Conservation (phyloP, 1,140 invertebrate genomes). For the Chironomus striatipennis region DNA sequence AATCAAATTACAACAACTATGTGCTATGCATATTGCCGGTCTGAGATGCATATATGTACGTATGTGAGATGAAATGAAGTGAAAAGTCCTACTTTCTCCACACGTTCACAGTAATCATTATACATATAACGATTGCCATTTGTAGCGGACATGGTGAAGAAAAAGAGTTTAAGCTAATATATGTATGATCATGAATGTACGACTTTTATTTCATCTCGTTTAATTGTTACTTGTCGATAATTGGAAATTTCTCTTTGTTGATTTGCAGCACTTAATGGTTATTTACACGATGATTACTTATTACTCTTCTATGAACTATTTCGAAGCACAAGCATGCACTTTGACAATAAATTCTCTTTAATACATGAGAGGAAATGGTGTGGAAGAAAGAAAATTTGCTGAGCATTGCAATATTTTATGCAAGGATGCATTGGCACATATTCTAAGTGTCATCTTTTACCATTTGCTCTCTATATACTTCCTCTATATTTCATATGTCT, state of each 20-base stretch:
- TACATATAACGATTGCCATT: neutral
- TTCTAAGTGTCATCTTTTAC: too few species aligned
- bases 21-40: neutral
- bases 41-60: neutral
- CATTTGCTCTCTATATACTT: too few species aligned
- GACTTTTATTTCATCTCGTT: slow-evolving; percentile 1
- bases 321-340: neutral
- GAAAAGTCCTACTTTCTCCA: slow-evolving; percentile 11
- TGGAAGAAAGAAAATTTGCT: too few species aligned
- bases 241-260: slow-evolving; percentile 13
- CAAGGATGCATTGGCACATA: too few species aligned
- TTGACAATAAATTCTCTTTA: neutral
- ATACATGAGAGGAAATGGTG: too few species aligned
- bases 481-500: too few species aligned
- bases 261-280: slow-evolving; percentile 12
- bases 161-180: too few species aligned
- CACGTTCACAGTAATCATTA: neutral
- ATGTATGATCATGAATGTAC: neutral
- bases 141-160: neutral
- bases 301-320: neutral
- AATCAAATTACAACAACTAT: neutral
- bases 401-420: too few species aligned
- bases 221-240: slow-evolving; percentile 14
- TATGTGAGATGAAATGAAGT: slow-evolving; percentile 13
- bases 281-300: neutral